Evolutionary conservation across 2,113 vertebrate species (phyloP).

Genomic region (Catharus fuscescens): DNA sequence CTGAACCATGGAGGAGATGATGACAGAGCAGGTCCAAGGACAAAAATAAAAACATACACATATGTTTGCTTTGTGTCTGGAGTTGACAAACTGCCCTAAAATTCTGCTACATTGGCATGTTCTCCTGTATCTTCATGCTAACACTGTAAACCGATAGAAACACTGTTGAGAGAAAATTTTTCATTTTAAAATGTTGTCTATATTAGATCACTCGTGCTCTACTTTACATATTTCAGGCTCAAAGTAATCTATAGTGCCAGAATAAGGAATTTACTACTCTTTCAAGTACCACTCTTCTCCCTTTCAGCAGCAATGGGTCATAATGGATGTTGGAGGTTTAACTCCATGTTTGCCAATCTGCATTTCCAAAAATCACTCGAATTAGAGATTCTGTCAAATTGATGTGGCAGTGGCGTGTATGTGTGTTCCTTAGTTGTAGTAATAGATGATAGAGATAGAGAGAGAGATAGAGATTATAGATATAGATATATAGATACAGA

Average conservation of each 20-base stretch:
- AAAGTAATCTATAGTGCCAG: background rate
- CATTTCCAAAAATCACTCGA: background rate
- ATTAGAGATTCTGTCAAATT: background rate
- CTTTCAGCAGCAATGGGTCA: background rate
- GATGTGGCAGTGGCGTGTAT: background rate
- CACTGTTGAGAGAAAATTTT: background rate
- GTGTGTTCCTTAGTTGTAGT: background rate
- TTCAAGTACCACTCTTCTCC: background rate
- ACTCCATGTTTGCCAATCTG: background rate
- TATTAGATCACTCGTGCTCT: background rate
- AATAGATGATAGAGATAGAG: background rate
- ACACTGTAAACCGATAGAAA: background rate
- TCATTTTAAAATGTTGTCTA: background rate
- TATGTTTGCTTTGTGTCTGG: background rate
- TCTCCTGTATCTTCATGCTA: background rate
- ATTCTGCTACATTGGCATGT: background rate
- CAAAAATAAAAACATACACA: background rate
- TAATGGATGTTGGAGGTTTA: background rate
- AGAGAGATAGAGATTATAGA: too few species aligned
- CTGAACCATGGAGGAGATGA: background rate
- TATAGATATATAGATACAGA: too few species aligned
- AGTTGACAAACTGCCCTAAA: background rate
- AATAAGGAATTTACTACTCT: background rate
- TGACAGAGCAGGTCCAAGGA: background rate
- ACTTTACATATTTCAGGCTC: background rate